Conservation (phyloP, 2,113 vertebrate species). For the Vicugna pacos region DNA sequence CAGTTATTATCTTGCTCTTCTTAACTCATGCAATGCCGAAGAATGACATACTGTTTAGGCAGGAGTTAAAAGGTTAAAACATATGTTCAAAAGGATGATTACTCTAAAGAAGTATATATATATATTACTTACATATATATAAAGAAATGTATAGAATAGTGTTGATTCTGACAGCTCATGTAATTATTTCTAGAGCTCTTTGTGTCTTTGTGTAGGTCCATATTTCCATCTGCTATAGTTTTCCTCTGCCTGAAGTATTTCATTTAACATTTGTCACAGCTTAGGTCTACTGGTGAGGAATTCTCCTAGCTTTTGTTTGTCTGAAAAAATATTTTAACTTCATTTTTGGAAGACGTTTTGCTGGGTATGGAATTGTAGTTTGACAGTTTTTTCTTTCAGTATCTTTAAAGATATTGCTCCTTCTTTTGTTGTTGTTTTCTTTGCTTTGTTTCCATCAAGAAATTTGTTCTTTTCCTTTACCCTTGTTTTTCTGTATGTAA, state of each 20-base stretch:
- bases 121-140: too few species aligned
- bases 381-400: neutral
- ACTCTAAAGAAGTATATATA: neutral
- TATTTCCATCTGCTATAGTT: neutral
- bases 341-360: slow-evolving; percentile 10
- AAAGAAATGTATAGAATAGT: neutral
- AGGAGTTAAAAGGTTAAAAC: neutral
- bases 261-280: neutral
- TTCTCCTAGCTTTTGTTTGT: neutral
- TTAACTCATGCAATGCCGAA: neutral
- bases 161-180: neutral
- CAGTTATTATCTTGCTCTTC: neutral
- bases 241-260: neutral
- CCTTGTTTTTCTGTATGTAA: neutral
- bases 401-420: neutral
- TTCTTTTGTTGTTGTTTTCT: neutral
- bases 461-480: slow-evolving; percentile 36
- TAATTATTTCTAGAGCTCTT: slow-evolving; percentile 17
- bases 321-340: neutral
- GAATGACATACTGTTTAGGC: neutral
- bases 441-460: neutral
- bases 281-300: neutral
- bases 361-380: slow-evolving; percentile 36
- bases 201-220: neutral
- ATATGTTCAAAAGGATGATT: slow-evolving; percentile 27